A percentile compares a stretch with the other conserved stretches of the same genome.
Conservation (phyloP, 2,888 invertebrate genomes). For the Campoplex nolae region DNA sequence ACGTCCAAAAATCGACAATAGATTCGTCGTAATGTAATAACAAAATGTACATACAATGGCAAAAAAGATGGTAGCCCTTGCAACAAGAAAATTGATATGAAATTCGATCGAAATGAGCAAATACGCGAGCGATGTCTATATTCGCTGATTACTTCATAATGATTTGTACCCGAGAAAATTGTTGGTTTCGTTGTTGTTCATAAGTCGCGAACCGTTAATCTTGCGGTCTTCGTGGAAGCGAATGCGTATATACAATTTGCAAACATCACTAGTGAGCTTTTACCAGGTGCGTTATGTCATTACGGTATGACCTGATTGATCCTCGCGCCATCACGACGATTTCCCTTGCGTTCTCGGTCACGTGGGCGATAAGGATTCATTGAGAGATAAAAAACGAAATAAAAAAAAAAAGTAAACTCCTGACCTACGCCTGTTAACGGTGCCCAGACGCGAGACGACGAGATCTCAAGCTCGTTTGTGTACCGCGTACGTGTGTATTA, state of each 20-base stretch:
- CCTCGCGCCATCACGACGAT: slow-evolving; percentile 9
- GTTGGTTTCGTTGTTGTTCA: not conserved
- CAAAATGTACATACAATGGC: not conserved
- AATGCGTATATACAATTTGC: slow-evolving; percentile 1
- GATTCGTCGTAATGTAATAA: not conserved
- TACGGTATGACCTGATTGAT: slow-evolving; percentile 19
- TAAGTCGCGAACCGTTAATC: slow-evolving; percentile 11
- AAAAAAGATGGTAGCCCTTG: not conserved
- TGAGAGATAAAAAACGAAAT: slow-evolving; percentile 4
- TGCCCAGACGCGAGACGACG: slow-evolving; percentile 36
- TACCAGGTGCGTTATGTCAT: slow-evolving; percentile 42
- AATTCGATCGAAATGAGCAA: slow-evolving; percentile 2
- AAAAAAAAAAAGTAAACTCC: slow-evolving; percentile 30
- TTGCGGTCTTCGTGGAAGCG: slow-evolving; percentile 19
- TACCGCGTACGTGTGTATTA: slow-evolving; percentile 9
- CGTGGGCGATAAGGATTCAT: slow-evolving; percentile 52
- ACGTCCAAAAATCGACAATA: not conserved
- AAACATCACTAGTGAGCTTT: slow-evolving; percentile 11
- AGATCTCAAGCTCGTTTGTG: slow-evolving; percentile 14
- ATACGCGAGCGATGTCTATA: not conserved
- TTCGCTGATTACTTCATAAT: not conserved
- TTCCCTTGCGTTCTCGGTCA: slow-evolving; percentile 19
- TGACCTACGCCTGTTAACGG: slow-evolving; percentile 59
- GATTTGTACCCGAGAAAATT: slow-evolving; percentile 18
- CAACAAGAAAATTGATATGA: slow-evolving; percentile 27